Percentiles rank a stretch among this genome's conserved stretches.
Evolutionary conservation across 1,140 invertebrate genomes (phyloP).

Genomic region (Drosophila tani): DNA sequence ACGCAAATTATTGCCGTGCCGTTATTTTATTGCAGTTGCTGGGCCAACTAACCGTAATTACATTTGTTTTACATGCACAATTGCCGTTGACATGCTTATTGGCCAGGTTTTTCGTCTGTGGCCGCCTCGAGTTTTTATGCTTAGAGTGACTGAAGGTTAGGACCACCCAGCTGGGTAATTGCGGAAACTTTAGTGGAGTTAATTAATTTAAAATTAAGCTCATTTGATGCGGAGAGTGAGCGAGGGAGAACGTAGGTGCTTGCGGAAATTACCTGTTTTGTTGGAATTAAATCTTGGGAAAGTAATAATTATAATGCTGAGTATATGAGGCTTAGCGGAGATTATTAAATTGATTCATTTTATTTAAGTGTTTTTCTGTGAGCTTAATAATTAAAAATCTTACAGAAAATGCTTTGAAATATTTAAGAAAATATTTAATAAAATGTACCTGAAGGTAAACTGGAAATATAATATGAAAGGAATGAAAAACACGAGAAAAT

Average conservation of each 20-base stretch:
- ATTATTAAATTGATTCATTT: neutral
- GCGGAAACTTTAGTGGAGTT: constrained; percentile 45
- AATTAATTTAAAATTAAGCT: constrained; percentile 62
- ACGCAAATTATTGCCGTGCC: constrained; percentile 59
- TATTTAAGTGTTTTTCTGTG: neutral
- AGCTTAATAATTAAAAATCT: too few relatives aligned
- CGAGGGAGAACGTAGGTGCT: neutral
- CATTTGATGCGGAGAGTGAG: neutral
- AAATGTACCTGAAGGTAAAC: neutral
- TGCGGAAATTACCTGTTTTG: constrained; percentile 12
- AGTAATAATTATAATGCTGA: neutral
- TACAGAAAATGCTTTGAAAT: neutral
- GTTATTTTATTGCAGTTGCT: constrained; percentile 50
- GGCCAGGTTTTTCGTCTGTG: constrained; percentile 35
- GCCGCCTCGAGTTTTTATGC: constrained; percentile 20
- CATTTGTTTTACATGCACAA: constrained; percentile 75
- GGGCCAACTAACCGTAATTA: constrained; percentile 55
- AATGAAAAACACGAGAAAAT: neutral
- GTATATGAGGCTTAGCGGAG: neutral
- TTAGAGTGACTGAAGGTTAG: constrained; percentile 61
- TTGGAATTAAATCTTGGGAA: neutral
- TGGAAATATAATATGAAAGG: neutral
- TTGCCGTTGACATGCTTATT: constrained; percentile 68
- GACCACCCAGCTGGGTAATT: constrained; percentile 68
- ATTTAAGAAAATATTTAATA: neutral